These are phyloP conservation scores for Eulemur macaco DNA, from an alignment of 2,113 vertebrate species.

Conservation along the genomic window DNA sequence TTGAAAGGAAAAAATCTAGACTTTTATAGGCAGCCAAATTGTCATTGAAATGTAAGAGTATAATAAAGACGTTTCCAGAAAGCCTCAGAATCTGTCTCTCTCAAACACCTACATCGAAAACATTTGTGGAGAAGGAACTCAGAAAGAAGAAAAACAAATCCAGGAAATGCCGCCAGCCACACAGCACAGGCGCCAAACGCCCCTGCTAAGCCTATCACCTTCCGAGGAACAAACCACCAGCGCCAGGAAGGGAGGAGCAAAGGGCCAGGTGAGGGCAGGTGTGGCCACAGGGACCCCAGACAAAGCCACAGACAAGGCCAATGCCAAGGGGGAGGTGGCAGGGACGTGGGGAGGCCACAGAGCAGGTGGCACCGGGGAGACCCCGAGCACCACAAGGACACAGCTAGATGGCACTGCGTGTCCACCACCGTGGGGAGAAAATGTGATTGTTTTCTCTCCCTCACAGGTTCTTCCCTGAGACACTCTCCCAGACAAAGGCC, in stretches of 20 bases:
- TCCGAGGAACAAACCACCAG: background rate
- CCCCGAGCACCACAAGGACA: accelerated
- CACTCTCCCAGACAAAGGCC: background rate
- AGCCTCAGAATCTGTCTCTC: background rate
- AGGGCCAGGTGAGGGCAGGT: background rate
- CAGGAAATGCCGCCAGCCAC: background rate
- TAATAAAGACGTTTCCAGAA: background rate
- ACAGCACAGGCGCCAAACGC: background rate
- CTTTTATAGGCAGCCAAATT: background rate
- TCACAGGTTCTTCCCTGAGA: background rate
- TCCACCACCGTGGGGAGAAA: background rate
- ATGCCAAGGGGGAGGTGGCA: accelerated
- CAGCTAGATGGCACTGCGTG: accelerated
- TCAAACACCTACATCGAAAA: background rate
- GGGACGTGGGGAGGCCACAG: background rate
- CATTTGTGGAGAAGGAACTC: background rate
- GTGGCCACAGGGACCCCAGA: accelerated
- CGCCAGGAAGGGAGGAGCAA: background rate
- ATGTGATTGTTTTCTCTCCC: background rate
- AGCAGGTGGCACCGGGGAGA: accelerated
- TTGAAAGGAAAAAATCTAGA: background rate
- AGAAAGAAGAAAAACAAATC: background rate
- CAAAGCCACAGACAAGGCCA: accelerated
- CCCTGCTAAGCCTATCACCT: accelerated
- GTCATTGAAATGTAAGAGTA: background rate